These are phyloP conservation scores for Dorcus hopei DNA, from an alignment of 2,888 invertebrate species.

Conservation along the genomic window DNA sequence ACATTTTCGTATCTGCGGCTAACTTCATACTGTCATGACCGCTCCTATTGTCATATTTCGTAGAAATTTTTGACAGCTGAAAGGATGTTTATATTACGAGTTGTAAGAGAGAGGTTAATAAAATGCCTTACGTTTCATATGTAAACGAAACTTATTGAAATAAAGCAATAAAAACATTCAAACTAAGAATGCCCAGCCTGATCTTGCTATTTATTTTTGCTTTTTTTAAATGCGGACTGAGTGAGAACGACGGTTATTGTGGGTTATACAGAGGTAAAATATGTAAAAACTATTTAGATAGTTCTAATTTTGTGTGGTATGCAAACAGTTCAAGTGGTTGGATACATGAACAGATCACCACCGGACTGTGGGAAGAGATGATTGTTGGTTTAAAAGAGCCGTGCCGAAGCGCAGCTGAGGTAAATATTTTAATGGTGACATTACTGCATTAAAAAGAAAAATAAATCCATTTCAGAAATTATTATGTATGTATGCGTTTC, in stretches of 20 bases:
- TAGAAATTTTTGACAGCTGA: constrained; percentile 18
- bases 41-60: constrained; percentile 12
- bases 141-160: neutral
- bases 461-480: constrained; percentile 59
- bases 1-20: neutral
- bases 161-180: neutral
- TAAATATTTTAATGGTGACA: constrained; percentile 35
- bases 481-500: constrained; percentile 89
- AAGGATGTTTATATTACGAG: constrained; percentile 18
- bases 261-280: constrained; percentile 55
- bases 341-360: constrained; percentile 81
- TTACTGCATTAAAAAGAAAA: neutral
- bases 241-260: constrained; percentile 13
- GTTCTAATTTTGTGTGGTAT: constrained; percentile 55
- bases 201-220: constrained; percentile 4
- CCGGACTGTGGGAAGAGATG: constrained; percentile 82
- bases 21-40: constrained; percentile 5
- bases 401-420: constrained; percentile 83
- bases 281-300: constrained; percentile 51
- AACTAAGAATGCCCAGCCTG: constrained; percentile 3
- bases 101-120: neutral
- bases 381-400: constrained; percentile 75
- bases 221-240: constrained; percentile 3
- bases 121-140: neutral
- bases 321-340: constrained; percentile 65